Conservation (phyloP, 2,888 invertebrate genomes). For the Pyrocoelia pectoralis region DNA sequence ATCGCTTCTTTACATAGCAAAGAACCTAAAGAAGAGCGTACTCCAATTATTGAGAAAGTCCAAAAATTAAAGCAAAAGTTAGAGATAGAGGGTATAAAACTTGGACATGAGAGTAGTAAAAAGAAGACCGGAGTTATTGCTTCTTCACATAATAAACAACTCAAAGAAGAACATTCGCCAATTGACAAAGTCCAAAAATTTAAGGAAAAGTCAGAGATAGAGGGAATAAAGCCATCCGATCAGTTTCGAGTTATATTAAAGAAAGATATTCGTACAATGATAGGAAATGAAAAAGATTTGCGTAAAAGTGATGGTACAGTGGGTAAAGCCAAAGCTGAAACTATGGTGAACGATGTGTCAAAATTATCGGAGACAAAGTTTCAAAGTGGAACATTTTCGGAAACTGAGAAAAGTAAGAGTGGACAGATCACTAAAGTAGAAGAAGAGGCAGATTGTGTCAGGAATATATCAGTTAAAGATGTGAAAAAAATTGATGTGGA, state of each 20-base stretch:
- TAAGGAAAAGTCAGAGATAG: not conserved
- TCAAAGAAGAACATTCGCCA: no score
- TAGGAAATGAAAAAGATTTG: conserved; percentile 44
- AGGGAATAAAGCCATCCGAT: conserved; percentile 2
- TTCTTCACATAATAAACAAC: no score
- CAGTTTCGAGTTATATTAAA: conserved; percentile 29
- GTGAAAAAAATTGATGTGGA: no score
- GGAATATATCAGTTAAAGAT: no score
- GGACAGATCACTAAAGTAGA: no score
- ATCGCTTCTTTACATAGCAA: no score
- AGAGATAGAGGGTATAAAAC: not conserved
- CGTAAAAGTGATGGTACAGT: conserved; percentile 52
- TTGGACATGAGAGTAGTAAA: not conserved
- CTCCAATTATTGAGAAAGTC: no score
- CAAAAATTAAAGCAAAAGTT: no score
- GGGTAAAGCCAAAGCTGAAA: not conserved
- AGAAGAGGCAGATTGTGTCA: no score
- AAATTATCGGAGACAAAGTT: not conserved
- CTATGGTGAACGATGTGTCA: not conserved
- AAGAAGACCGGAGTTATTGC: not conserved
- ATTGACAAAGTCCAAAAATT: no score
- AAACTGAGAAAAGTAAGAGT: no score
- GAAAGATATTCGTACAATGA: conserved; percentile 36
- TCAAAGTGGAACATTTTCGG: not conserved
- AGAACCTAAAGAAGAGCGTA: no score